These are phyloP conservation scores for Pogonocherus hispidulus DNA, from an alignment of 2,888 invertebrate genomes.

Conservation along the genomic window DNA sequence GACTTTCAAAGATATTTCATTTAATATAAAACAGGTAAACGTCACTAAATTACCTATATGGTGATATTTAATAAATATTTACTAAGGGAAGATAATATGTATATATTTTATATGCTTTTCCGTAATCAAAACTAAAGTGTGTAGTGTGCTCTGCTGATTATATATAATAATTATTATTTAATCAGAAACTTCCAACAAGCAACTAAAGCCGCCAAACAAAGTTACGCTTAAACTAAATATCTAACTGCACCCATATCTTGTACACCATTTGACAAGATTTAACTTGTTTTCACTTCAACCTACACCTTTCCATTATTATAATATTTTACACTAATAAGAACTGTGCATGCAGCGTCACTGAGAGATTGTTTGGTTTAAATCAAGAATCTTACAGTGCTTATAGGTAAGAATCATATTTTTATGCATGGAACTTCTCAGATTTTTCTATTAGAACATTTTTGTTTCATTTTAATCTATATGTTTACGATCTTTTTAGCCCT, in stretches of 20 bases:
- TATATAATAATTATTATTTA: too few species aligned
- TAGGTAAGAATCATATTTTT: conserved; percentile 70
- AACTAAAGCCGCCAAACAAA: conserved; percentile 8
- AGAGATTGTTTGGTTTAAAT: conserved; percentile 85
- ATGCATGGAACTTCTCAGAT: conserved; percentile 27
- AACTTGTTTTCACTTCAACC: conserved; percentile 38
- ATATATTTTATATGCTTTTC: too few species aligned
- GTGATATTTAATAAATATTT: too few species aligned
- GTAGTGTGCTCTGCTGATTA: neutral
- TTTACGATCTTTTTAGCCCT: conserved; percentile 74
- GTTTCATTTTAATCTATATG: conserved; percentile 7
- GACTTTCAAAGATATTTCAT: too few species aligned
- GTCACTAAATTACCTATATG: too few species aligned
- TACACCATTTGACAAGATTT: conserved; percentile 32
- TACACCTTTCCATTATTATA: conserved; percentile 44
- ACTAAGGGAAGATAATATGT: too few species aligned
- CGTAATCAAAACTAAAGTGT: neutral
- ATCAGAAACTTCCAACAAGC: neutral
- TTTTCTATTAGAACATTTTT: neutral
- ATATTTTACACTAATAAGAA: conserved; percentile 53
- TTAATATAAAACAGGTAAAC: too few species aligned
- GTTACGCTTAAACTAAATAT: conserved; percentile 36
- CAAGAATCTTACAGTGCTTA: conserved; percentile 80
- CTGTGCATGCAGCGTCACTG: conserved; percentile 85
- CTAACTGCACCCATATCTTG: conserved; percentile 39